Evolutionary conservation across 2,888 invertebrate species (phyloP), one percentile per base, ranked within the genome.

Genomic region (Macrosoma leucophasiata): DNA sequence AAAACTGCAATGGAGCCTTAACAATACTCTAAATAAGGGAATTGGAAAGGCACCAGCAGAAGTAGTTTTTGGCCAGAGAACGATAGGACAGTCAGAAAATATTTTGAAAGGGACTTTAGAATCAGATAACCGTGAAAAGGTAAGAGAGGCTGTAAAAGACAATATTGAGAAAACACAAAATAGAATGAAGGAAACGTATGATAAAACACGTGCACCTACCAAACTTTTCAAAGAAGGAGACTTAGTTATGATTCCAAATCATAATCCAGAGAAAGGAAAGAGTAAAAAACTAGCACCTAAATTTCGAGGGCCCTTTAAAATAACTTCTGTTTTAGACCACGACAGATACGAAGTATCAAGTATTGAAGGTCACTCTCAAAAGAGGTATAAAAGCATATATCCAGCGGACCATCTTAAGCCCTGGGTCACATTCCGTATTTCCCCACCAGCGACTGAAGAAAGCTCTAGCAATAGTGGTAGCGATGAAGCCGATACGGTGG

Each of bases 271-370:
- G n/a, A 41, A 46, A 13, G 46, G 43, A 5, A 19, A 43, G 14
- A 39, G 41, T 9, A 32, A 41, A 32, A 43, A 46, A 31, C 18
- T 46, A 17, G 37, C 39, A 2, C 18, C 21, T 8, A 45, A 42
- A 22, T 42, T 21, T 29, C 41, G 39, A 26, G 45, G 45, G n/a
- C 41, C 41, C 1, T 41, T 41, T 28, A 29, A 39, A 1, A 20
- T 43, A 11, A n/a, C 26, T 12, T 34, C 33, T 13, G 26, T 38
- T 3, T 29, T 38, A 7, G 20, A 23, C 4, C 18, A 37, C 10
- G 33, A 37, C 11, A 28, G 37, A 12, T 37, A 14, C 13, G 9
- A 28, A 11, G 18, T 37, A 13, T 29, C 28, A 14, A 23, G 23
- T 17, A 37, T 29, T 11, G 32, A 23, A 4, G n/a, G 3, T 30